Base-by-base conservation (phyloP, 2,888 invertebrate genomes). In the Drosophila prostipennis region DNA sequence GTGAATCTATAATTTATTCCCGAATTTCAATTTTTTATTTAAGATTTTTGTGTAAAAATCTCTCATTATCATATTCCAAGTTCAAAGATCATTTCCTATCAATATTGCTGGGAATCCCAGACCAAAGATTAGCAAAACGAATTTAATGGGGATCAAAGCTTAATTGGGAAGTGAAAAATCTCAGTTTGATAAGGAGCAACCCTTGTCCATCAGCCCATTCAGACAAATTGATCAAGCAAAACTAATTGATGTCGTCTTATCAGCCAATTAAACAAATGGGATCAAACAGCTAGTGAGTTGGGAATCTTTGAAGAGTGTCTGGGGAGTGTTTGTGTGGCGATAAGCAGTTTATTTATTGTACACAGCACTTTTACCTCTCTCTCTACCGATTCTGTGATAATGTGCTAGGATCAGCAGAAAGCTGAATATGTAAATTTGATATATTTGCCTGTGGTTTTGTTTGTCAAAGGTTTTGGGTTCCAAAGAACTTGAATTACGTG, bases 361-460 rank as follows among this genome's bases (percentile, higher is more conserved):
- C n/a, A n/a, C n/a, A n/a, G n/a, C n/a, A n/a, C n/a, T n/a, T n/a
- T n/a, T n/a, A n/a, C n/a, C n/a, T n/a, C n/a, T 32, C 45, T 29
- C 54, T 63, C 59, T 34, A 65, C 48, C 51, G 55, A 76, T 71
- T 65, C 29, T n/a, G 77, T 72, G 74, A 74, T 77, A 73, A 16
- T 65, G 70, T 74, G 77, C 57, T 40, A 32, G 45, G 58, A 60
- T 74, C 61, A 70, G 63, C 71, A 40, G 55, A 80, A 75, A 77
- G n/a, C 26, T 19, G n/a, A 2, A 23, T 13, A 14, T 45, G 7
- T 23, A 26, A 29, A 46, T 26, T 26, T 26, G 26, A 26, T 26
- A 26, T 26, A 26, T 26, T 26, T 26, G 26, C 19, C 19, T 1
- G 19, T 1, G 19, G 19, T 2, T 23, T 29, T 45, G n/a, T 29